phyloP scores from a whole-genome alignment of 2,113 vertebrate species.

The Trachemys scripta region DNA sequence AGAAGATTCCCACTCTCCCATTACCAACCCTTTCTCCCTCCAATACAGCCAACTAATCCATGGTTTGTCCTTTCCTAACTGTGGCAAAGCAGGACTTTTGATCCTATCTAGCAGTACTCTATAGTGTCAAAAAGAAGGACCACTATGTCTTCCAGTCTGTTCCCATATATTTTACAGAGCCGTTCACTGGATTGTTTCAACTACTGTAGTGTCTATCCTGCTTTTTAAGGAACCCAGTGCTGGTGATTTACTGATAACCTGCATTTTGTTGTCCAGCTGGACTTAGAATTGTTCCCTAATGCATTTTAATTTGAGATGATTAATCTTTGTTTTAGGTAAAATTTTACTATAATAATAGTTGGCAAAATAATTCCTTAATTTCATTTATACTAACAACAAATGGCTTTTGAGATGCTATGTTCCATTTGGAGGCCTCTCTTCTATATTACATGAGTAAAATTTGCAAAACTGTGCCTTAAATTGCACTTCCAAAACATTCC shows the following conservation, averaged over 20 bases:
- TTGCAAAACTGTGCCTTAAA: neutral
- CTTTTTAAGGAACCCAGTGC: neutral
- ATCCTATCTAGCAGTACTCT: neutral
- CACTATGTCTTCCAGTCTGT: no score
- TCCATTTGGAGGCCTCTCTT: no score
- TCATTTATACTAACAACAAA: no score
- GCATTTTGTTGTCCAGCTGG: neutral
- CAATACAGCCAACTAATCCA: neutral
- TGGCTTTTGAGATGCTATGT: no score
- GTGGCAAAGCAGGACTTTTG: neutral
- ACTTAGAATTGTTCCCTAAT: neutral
- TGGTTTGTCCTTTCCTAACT: neutral
- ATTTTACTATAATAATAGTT: neutral
- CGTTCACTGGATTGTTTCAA: neutral
- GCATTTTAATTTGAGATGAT: neutral
- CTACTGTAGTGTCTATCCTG: neutral
- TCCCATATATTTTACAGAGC: fast-evolving
- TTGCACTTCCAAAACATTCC: neutral
- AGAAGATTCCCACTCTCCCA: no score
- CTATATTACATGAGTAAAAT: neutral
- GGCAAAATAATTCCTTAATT: neutral
- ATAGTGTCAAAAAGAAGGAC: no score
- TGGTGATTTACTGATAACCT: neutral
- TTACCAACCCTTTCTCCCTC: no score
- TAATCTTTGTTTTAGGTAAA: neutral